A percentile compares a stretch with the other conserved stretches of the same genome.
Evolutionary conservation across 2,113 vertebrate species (phyloP).

Genomic region (Pangasianodon hypophthalmus): DNA sequence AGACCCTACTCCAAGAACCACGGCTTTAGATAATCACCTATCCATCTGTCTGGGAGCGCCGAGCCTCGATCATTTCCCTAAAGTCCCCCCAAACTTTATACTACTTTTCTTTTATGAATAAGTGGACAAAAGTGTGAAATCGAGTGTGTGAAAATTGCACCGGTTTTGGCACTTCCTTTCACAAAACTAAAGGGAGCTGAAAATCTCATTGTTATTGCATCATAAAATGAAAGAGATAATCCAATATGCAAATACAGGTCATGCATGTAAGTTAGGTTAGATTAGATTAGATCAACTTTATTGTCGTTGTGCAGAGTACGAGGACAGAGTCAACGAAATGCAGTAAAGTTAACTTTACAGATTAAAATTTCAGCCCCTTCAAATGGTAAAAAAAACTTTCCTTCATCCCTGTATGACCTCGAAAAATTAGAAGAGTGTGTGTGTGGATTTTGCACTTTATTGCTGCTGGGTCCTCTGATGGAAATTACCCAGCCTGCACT

Average conservation of each 20-base stretch:
- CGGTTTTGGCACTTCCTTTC: not conserved
- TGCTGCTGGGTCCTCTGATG: slow-evolving; percentile 38
- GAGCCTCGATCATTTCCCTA: not conserved
- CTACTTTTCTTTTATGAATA: not conserved
- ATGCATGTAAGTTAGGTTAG: not conserved
- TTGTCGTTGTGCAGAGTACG: too few relatives aligned
- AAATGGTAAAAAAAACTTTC: not conserved
- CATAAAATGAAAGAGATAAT: slow-evolving; percentile 6
- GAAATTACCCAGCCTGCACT: slow-evolving; percentile 41
- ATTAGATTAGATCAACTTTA: too few relatives aligned
- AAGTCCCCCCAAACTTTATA: not conserved
- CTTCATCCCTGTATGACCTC: not conserved
- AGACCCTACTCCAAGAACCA: not conserved
- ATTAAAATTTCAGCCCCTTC: not conserved
- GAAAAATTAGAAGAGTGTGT: not conserved
- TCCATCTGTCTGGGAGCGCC: not conserved
- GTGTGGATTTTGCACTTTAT: slow-evolving; percentile 9
- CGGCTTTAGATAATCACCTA: not conserved
- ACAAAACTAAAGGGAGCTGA: not conserved
- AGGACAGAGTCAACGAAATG: too few relatives aligned
- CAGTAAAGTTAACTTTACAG: too few relatives aligned
- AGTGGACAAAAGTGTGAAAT: not conserved
- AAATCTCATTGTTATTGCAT: not conserved
- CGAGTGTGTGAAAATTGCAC: not conserved
- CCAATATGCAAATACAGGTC: not conserved